These are phyloP conservation scores for Tonatia bakeri DNA, from an alignment of 2,113 vertebrate genomes.

Conservation along the genomic window DNA sequence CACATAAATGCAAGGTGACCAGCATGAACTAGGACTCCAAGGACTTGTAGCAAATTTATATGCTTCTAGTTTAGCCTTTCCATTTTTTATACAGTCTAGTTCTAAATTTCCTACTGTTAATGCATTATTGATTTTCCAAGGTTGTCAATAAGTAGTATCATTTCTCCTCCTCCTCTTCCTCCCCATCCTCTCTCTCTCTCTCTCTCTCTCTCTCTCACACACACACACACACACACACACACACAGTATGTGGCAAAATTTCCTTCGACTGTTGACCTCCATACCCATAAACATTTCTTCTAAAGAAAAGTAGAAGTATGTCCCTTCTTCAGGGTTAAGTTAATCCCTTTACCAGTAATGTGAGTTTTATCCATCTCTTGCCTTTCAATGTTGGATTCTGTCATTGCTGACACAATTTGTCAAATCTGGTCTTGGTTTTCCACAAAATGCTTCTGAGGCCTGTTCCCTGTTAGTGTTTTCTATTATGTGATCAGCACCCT, in stretches of 20 bases:
- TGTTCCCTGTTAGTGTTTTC: neutral
- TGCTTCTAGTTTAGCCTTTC: neutral
- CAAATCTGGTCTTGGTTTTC: neutral
- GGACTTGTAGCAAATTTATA: neutral
- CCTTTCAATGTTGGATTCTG: neutral
- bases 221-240: neutral
- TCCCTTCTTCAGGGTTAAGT: neutral
- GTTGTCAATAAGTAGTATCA: neutral
- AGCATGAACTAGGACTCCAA: neutral
- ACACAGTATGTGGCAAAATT: neutral
- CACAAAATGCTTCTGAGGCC: neutral
- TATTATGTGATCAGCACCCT: neutral
- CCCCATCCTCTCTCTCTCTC: neutral
- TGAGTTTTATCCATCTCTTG: neutral
- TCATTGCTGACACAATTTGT: neutral
- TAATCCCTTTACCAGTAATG: too few species aligned
- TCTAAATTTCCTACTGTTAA: neutral
- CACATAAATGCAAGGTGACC: neutral
- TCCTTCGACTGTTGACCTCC: neutral
- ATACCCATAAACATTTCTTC: neutral
- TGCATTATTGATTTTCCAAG: neutral
- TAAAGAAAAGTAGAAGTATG: neutral
- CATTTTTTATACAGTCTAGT: neutral
- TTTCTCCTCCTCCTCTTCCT: neutral
- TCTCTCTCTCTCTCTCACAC: neutral